phyloP scores from a whole-genome alignment of 1,140 invertebrate genomes.

The Drosophila lacteicornis region DNA sequence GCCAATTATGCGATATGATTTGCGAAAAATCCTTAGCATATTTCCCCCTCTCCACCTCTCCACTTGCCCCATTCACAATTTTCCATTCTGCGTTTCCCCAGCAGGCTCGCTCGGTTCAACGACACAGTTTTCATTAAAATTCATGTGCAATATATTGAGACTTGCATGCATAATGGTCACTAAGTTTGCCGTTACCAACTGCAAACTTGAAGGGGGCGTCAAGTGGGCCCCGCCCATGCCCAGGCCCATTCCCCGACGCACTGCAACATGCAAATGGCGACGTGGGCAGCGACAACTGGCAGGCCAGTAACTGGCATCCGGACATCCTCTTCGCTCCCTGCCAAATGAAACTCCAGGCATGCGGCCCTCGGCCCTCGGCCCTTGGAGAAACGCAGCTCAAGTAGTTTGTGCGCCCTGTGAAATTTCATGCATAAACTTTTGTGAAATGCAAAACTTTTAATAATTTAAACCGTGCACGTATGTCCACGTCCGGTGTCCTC shows the following conservation, averaged over 20 bases:
- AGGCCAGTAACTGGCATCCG: constrained; percentile 37
- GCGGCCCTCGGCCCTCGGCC: constrained; percentile 10
- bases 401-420: constrained; percentile 72
- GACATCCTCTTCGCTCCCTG: constrained; percentile 39
- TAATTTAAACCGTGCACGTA: constrained; percentile 79
- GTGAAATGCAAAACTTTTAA: constrained; percentile 74
- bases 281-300: constrained; percentile 15
- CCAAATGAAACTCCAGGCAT: constrained; percentile 29
- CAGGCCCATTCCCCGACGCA: constrained; percentile 14
- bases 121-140: constrained; percentile 77
- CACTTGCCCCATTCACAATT: background rate
- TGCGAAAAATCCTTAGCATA: constrained; percentile 48
- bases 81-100: background rate
- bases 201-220: constrained; percentile 43
- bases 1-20: constrained; percentile 77
- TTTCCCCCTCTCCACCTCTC: constrained; percentile 11
- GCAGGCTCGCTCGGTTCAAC: constrained; percentile 60
- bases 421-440: constrained; percentile 83
- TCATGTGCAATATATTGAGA: constrained; percentile 82
- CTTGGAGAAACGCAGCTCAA: constrained; percentile 67
- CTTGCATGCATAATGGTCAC: constrained; percentile 82
- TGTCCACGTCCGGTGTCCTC: constrained; percentile 19
- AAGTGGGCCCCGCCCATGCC: constrained; percentile 48
- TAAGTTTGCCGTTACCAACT: constrained; percentile 69
- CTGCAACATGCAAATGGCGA: constrained; percentile 67